phyloP scores from a whole-genome alignment of 2,113 vertebrate species.

The Menura novaehollandiae region DNA sequence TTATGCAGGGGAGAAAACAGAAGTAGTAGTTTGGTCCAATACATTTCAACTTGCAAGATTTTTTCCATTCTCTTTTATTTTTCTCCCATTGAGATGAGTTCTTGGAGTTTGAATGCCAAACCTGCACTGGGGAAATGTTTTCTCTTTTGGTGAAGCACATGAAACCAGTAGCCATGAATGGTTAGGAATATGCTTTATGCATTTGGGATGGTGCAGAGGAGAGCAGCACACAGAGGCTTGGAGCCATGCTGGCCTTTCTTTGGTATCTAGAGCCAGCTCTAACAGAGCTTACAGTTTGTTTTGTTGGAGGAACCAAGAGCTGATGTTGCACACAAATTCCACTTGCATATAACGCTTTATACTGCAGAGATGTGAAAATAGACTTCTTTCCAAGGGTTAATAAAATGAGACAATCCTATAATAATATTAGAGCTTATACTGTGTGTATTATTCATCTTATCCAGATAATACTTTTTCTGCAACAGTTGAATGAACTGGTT shows the following conservation, averaged over 20 bases:
- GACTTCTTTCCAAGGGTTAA: neutral
- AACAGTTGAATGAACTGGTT: neutral
- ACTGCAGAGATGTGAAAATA: neutral
- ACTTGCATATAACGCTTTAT: neutral
- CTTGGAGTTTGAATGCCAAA: neutral
- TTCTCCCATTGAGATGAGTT: neutral
- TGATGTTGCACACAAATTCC: neutral
- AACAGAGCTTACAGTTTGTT: neutral
- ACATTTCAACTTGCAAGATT: neutral
- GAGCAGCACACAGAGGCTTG: neutral
- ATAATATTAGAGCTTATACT: neutral
- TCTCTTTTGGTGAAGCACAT: neutral
- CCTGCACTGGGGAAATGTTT: fast-evolving
- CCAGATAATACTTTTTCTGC: neutral
- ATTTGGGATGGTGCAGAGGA: neutral
- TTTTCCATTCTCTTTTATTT: neutral
- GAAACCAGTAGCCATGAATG: neutral
- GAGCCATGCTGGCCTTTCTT: fast-evolving
- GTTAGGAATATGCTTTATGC: neutral
- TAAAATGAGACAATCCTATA: neutral
- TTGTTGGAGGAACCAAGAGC: neutral
- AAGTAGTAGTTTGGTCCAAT: neutral
- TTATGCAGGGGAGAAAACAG: neutral
- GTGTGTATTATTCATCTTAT: neutral
- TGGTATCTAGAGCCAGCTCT: neutral